Evolutionary conservation across 2,113 vertebrate genomes (phyloP).

Genomic region (Climacteris rufus): DNA sequence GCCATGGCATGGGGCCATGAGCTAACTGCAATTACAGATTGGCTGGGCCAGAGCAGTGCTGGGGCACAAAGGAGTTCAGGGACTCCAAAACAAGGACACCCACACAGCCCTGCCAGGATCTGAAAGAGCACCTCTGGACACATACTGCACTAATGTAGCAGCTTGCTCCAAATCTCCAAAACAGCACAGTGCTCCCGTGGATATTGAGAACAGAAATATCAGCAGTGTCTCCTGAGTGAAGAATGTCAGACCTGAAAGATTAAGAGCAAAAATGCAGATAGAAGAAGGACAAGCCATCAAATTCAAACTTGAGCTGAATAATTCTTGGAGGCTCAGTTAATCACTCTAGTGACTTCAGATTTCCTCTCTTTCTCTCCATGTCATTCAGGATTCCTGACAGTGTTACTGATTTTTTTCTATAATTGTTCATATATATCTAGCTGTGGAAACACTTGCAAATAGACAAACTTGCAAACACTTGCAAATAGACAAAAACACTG

Average conservation of each 20-base stretch:
- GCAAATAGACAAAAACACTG: fast-evolving
- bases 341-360: neutral
- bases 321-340: neutral
- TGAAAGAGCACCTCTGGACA: neutral
- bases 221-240: neutral
- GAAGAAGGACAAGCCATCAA: neutral
- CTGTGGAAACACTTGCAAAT: neutral
- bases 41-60: neutral
- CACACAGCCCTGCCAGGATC: neutral
- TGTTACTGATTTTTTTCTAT: neutral
- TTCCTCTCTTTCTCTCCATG: neutral
- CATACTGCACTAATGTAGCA: neutral
- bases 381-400: neutral
- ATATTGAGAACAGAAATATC: neutral
- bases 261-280: neutral
- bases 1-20: neutral
- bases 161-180: neutral
- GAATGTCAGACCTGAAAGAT: neutral
- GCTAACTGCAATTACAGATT: neutral
- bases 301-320: neutral
- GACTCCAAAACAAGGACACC: neutral
- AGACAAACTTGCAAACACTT: no score
- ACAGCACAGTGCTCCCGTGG: fast-evolving
- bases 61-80: neutral
- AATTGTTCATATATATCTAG: neutral